Base-by-base conservation (phyloP, 2,888 invertebrate genomes). In the Netelia melanura region DNA sequence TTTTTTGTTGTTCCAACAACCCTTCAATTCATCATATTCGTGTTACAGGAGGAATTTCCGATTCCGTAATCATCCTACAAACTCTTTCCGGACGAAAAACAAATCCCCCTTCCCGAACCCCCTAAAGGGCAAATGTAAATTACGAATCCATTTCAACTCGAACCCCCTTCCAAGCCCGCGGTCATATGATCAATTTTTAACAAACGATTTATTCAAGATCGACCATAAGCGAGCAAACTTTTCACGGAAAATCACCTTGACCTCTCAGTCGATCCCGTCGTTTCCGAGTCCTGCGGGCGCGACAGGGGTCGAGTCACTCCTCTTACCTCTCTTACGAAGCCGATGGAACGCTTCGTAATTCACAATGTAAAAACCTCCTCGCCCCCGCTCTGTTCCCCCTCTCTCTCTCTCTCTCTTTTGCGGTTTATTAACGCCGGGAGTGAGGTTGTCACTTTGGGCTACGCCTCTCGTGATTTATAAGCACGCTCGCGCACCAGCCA, bases 381-480 rank as follows among this genome's bases (percentile, higher is more conserved):
- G 75, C 80, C 76, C 80, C 67, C 72, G 72, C 76, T 76, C 62
- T 58, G 72, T 21, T 3, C 30, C 3, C 61, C 30, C 64, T 74
- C 78, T 43, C 61, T 72, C 38, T 76, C 38, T 76, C 70, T 72
- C 68, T 61, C 67, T 67, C 72, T 30, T 68, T 71, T 82, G 75
- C 80, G 81, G 89, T 91, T 92, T 92, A 92, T 92, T 92, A 92
- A 91, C 90, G 88, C 82, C 84, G 89, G 88, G 87, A 88, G 88
- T 86, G 88, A 89, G 89, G 87, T 91, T 91, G 92, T 92, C 92
- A 92, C 90, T 91, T 90, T 90, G 85, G 91, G 90, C 88, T 90
- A 91, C 91, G 92, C 90, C 92, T 91, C 88, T 88, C 74, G 87
- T 91, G 92, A 91, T 91, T 91, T 91, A 91, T 90, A 86, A 83